A percentile compares a stretch with the other conserved stretches of the same genome.
phyloP scores from a whole-genome alignment of 2,797 vertebrate species.

The Coreius guichenoti region DNA sequence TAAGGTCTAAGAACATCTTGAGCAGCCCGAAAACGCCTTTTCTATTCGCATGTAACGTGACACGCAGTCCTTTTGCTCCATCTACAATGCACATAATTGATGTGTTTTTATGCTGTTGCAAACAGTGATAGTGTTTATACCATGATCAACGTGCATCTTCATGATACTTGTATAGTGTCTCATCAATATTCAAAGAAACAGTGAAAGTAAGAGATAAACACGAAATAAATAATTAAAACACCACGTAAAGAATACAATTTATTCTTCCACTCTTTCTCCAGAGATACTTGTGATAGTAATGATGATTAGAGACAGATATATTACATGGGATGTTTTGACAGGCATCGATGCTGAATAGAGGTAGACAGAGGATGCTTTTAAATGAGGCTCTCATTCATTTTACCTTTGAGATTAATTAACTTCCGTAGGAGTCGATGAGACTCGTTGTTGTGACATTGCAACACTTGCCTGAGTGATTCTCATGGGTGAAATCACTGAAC shows the following conservation, averaged over 20 bases:
- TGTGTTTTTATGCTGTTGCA: not conserved
- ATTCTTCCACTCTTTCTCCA: slow-evolving; percentile 33
- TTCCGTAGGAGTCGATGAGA: slow-evolving; percentile 16
- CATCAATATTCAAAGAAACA: slow-evolving; percentile 58
- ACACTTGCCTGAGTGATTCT: slow-evolving; percentile 20
- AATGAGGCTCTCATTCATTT: slow-evolving; percentile 17
- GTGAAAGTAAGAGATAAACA: slow-evolving; percentile 46
- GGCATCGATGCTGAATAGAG: slow-evolving; percentile 1
- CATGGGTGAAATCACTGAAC: not conserved
- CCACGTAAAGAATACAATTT: slow-evolving; percentile 52
- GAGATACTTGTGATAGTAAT: slow-evolving; percentile 29
- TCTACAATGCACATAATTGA: slow-evolving; percentile 29
- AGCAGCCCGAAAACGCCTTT: slow-evolving; percentile 9
- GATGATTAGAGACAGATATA: slow-evolving; percentile 42
- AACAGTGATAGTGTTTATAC: slow-evolving; percentile 16
- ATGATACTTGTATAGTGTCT: slow-evolving; percentile 51
- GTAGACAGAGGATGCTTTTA: slow-evolving; percentile 30
- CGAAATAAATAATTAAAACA: slow-evolving; percentile 57
- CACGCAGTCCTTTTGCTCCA: slow-evolving; percentile 12
- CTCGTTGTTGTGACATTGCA: slow-evolving; percentile 27
- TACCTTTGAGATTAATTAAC: slow-evolving; percentile 47
- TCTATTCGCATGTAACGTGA: slow-evolving; percentile 34
- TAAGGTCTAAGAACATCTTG: slow-evolving; percentile 10
- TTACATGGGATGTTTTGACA: slow-evolving; percentile 44
- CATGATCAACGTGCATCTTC: slow-evolving; percentile 61